Evolutionary conservation across 2,888 invertebrate species (phyloP), one percentile per base, ranked within the genome.

Genomic region (Labia minor): DNA sequence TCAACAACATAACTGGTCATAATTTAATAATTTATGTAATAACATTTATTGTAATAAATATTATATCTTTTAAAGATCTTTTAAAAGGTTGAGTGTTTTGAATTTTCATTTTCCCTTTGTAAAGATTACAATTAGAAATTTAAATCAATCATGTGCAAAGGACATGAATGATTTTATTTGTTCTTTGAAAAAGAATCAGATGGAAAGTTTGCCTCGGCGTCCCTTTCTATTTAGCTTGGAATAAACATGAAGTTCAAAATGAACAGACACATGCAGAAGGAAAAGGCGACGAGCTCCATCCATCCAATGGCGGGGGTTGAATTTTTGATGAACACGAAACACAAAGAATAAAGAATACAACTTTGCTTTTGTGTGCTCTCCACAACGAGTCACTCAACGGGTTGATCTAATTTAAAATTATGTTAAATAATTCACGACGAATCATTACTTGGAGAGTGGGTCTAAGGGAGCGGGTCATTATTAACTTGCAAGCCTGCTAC

Each of bases 401-500:
- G 49, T 49, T 49, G 49, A 49, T 49, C n/a, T 49, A 49, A 49
- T 49, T 49, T 49, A 49, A 49, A 49, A 49, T 16, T 49, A 49
- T 49, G 49, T 49, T 49, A 49, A 49, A 49, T 49, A 49, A 49
- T 49, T 49, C 49, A 49, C 6, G 49, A 49, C 49, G 49, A 49
- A 49, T 49, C 49, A 49, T 49, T 49, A 49, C 49, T 49, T 14
- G 49, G 14, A 49, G 49, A 49, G 49, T 14, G 49, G n/a, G 49
- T 14, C 26, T 3, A 26, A 8, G 26, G 49, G 49, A 8, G 49
- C n/a, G 49, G 49, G 49, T 49, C 49, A 14, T 49, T 49, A 49
- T 49, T 26, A 49, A 49, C 49, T 49, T 14, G 49, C 49, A 49
- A 49, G 49, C 49, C 26, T 26, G 8, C 26, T 6, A 6, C 26